Percentiles rank a stretch among this genome's conserved stretches.
phyloP scores from a whole-genome alignment of 2,113 vertebrate genomes.

The Zosterops pallidus region DNA sequence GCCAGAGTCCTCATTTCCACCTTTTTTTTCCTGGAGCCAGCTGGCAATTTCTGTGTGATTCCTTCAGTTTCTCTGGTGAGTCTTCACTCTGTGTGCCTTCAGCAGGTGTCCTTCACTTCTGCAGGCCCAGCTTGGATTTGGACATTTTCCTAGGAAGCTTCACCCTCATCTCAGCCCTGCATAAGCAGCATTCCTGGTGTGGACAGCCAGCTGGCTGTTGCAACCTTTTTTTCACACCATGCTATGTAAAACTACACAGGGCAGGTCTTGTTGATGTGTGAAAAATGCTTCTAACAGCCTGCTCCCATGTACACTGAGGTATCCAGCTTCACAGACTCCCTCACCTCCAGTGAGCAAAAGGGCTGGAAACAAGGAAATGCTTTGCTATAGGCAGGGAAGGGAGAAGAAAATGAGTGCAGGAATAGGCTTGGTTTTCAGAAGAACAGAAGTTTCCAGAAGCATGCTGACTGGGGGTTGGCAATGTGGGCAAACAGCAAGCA shows the following conservation, averaged over 20 bases:
- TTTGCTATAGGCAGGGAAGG: background rate
- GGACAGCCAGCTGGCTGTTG: conserved; percentile 26
- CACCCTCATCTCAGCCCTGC: conserved; percentile 1
- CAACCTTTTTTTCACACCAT: background rate
- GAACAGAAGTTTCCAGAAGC: background rate
- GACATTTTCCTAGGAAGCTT: background rate
- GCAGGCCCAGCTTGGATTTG: background rate
- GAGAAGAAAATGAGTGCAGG: background rate
- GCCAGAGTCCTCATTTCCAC: background rate
- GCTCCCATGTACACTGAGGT: background rate
- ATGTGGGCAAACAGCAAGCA: background rate
- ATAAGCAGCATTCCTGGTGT: background rate
- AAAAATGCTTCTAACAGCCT: conserved; percentile 42
- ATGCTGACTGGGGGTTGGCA: background rate
- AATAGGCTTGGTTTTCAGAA: background rate
- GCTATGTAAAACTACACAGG: conserved; percentile 43
- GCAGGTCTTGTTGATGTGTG: conserved; percentile 41
- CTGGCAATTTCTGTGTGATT: background rate
- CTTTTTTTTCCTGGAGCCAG: background rate
- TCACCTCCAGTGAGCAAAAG: background rate
- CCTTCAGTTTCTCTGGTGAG: background rate
- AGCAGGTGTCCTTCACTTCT: background rate
- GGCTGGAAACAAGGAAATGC: background rate
- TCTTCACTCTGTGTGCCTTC: background rate
- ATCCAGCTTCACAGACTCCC: background rate